phyloP scores from a whole-genome alignment of 1,140 invertebrate genomes.

The Drosophila ercepeae region DNA sequence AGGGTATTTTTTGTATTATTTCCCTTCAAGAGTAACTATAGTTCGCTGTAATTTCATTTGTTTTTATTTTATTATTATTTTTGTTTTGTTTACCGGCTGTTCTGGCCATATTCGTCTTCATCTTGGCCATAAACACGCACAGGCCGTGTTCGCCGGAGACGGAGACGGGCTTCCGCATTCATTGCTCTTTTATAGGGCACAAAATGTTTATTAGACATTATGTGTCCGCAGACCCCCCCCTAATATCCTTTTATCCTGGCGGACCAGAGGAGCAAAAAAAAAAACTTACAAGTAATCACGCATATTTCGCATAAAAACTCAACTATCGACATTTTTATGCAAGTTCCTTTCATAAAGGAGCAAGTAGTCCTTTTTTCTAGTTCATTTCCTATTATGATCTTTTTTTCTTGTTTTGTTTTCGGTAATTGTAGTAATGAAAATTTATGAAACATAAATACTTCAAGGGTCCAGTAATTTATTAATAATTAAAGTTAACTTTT shows the following conservation, averaged over 20 bases:
- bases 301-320: conserved; percentile 77
- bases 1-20: too few relatives aligned
- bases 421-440: conserved; percentile 45
- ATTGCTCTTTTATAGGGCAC: conserved; percentile 56
- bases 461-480: conserved; percentile 6
- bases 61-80: conserved; percentile 2
- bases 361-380: conserved; percentile 21
- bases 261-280: not conserved
- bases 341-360: not conserved
- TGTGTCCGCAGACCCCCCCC: conserved; percentile 19
- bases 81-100: conserved; percentile 8
- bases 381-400: conserved; percentile 52
- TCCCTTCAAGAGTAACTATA: not conserved
- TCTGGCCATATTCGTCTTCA: conserved; percentile 35
- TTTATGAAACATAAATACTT: conserved; percentile 25
- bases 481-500: conserved; percentile 2
- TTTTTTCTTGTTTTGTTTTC: not conserved
- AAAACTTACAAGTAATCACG: conserved; percentile 50
- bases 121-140: conserved; percentile 72
- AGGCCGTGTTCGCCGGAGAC: conserved; percentile 70
- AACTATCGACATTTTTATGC: conserved; percentile 74
- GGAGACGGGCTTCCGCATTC: conserved; percentile 59
- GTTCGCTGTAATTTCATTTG: conserved; percentile 12
- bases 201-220: conserved; percentile 80
- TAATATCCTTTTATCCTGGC: conserved; percentile 2